Percentiles rank a stretch among this genome's conserved stretches.
Conservation (phyloP, 2,888 invertebrate species). For the Campopleginae sp. region DNA sequence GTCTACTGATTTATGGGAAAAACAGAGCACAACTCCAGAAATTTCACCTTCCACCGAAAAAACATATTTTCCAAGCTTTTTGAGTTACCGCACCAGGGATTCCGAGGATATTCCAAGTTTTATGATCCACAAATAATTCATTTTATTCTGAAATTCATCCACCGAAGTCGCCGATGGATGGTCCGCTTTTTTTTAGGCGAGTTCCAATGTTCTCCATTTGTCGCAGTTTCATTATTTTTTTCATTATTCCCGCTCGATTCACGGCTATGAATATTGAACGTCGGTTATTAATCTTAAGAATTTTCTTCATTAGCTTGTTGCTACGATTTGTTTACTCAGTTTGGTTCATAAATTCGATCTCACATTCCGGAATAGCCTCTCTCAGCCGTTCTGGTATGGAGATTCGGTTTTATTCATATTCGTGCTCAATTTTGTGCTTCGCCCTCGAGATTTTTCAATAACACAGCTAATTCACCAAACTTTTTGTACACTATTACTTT, state of each 20-base stretch:
- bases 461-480: conserved; percentile 12
- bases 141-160: too few relatives aligned
- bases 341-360: background rate
- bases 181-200: too few relatives aligned
- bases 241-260: too few relatives aligned
- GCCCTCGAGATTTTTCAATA: conserved; percentile 36
- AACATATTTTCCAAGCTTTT: background rate
- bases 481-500: conserved; percentile 23
- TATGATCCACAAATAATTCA: too few relatives aligned
- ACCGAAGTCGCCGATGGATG: too few relatives aligned
- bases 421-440: conserved; percentile 10
- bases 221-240: too few relatives aligned
- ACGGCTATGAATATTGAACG: too few relatives aligned
- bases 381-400: conserved; percentile 2
- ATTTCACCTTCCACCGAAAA: background rate
- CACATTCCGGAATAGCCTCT: background rate
- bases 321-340: background rate
- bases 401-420: conserved; percentile 27
- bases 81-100: background rate
- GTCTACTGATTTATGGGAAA: background rate
- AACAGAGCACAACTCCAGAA: background rate
- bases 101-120: too few relatives aligned
- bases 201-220: too few relatives aligned
- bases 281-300: background rate
- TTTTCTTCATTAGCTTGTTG: background rate